A percentile compares a stretch with the other conserved stretches of the same genome.
Conservation (phyloP, 1,140 invertebrate genomes). For the Magallana angulata region DNA sequence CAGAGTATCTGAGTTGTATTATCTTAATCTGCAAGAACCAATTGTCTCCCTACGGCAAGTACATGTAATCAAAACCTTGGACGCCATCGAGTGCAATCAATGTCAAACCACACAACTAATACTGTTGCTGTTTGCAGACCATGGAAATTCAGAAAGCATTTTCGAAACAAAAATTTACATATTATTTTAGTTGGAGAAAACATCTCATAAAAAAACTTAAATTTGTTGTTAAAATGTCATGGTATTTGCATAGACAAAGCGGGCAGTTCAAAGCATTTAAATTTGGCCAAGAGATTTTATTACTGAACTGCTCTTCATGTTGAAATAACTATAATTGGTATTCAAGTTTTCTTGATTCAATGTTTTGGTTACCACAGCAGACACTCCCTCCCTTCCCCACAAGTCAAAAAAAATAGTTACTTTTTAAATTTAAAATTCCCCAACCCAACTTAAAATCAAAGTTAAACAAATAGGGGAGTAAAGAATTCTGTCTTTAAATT, state of each 20-base stretch:
- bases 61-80: neutral
- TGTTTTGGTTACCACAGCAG: too few relatives aligned
- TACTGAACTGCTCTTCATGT: too few relatives aligned
- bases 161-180: neutral
- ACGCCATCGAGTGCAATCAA: neutral
- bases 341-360: too few relatives aligned
- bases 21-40: neutral
- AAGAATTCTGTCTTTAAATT: too few relatives aligned
- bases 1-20: neutral
- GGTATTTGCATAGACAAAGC: neutral
- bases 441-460: too few relatives aligned
- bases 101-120: neutral
- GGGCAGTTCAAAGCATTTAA: neutral
- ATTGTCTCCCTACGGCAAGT: conserved; percentile 16
- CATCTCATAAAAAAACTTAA: neutral
- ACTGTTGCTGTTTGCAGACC: neutral
- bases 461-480: too few relatives aligned
- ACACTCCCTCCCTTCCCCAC: too few relatives aligned
- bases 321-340: too few relatives aligned
- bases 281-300: neutral
- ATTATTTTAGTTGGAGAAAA: too few relatives aligned
- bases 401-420: too few relatives aligned
- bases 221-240: neutral
- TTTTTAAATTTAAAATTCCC: too few relatives aligned
- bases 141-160: conserved; percentile 26